Conservation (phyloP, 1,140 invertebrate species). For the Lepidurus arcticus region DNA sequence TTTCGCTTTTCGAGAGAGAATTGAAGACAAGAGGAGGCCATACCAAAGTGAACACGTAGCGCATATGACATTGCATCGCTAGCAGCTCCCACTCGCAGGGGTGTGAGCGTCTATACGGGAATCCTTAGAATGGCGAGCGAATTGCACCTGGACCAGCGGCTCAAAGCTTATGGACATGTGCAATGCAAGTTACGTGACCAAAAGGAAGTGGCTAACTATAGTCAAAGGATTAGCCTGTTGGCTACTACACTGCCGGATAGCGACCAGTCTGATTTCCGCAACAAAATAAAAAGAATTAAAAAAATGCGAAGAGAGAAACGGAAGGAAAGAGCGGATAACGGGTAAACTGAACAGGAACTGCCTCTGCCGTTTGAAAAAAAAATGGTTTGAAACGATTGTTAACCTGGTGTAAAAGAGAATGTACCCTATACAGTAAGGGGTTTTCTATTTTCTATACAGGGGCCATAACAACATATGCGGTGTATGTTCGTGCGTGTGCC, state of each 20-base stretch:
- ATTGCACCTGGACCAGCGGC: conserved; percentile 6
- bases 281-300: not conserved
- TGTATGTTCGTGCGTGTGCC: not conserved
- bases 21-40: not conserved
- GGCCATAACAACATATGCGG: not conserved
- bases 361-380: not conserved
- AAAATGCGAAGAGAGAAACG: not conserved
- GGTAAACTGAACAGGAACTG: not conserved
- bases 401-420: no score
- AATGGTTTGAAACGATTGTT: no score
- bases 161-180: conserved; percentile 5
- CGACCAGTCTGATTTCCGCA: not conserved
- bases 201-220: not conserved
- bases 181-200: not conserved
- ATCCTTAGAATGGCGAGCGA: not conserved
- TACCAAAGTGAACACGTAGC: not conserved
- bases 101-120: not conserved
- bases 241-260: not conserved
- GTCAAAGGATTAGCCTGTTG: not conserved
- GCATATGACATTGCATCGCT: not conserved
- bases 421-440: no score
- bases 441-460: no score
- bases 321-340: not conserved
- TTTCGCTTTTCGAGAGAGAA: not conserved
- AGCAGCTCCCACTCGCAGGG: not conserved